phyloP scores from a whole-genome alignment of 2,888 invertebrate genomes.

The Hypercompe scribonia region DNA sequence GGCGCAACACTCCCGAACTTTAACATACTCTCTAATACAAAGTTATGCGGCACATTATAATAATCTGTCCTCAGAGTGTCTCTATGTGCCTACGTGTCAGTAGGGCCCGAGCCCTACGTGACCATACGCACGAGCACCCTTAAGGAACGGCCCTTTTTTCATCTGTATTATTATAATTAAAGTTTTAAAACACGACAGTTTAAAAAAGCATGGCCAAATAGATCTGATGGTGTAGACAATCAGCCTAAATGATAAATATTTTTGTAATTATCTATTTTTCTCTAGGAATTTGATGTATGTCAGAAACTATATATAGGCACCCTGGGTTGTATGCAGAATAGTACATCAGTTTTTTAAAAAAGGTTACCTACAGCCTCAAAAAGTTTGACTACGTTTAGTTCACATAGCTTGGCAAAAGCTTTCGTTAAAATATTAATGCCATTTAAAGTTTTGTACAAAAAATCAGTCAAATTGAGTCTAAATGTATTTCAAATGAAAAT shows the following conservation, averaged over 20 bases:
- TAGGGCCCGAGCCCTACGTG: conserved; percentile 46
- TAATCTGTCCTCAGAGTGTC: conserved; percentile 28
- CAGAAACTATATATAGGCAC: not conserved
- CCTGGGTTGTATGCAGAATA: not conserved
- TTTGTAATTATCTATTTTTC: not conserved
- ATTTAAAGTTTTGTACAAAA: too few relatives aligned
- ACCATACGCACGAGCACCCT: conserved; percentile 41
- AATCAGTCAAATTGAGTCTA: too few relatives aligned
- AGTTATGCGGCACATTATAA: conserved; percentile 42
- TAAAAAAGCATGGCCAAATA: not conserved
- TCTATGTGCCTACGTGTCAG: conserved; percentile 16
- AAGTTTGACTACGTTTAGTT: not conserved
- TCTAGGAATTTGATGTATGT: not conserved
- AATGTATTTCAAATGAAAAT: not conserved
- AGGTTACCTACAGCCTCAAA: not conserved
- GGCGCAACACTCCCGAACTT: not conserved
- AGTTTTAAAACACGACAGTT: not conserved
- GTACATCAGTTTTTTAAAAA: not conserved
- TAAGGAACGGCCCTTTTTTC: conserved; percentile 23
- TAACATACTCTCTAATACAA: conserved; percentile 28
- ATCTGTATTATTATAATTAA: conserved; percentile 2
- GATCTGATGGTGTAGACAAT: not conserved
- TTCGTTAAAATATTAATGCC: not conserved
- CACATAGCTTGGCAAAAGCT: not conserved
- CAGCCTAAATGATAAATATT: not conserved